Evolutionary conservation across 2,888 invertebrate genomes (phyloP), one percentile per base, ranked within the genome.

Genomic region (Hypena proboscidalis): DNA sequence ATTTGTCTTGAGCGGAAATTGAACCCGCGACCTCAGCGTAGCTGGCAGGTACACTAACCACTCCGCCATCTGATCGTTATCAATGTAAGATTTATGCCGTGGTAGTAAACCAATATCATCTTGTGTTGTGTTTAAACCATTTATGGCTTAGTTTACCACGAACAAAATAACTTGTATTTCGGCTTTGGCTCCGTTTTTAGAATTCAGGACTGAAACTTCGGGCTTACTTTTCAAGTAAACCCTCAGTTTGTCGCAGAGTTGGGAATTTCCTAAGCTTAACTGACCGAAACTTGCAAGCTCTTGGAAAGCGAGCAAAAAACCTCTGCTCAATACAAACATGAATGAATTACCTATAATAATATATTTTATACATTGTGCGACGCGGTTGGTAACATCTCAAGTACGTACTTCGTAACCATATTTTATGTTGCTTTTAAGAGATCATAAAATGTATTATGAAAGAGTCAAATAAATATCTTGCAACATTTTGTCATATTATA

Each of bases 281-380:
- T 57, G 47, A 39, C 46, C 46, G 30, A 57, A 46, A 54, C 54
- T 34, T 49, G 41, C 38, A 40, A 32, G 36, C 44, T 41, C 56
- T 39, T 9, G 21, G 41, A 11, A 13, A 46, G 34, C 13, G 11
- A 36, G 25, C 22, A 37, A 37, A 40, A 23, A n/a, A 52, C 25
- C 32, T 29, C 9, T 37, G 11, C 32, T 45, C 34, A 42, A 26
- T 43, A 33, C 32, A 41, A 30, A 37, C 23, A 49, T 38, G 23
- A 49, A 49, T 48, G 34, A 31, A 56, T 60, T 11, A n/a, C n/a
- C n/a, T n/a, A 29, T 38, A 15, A 7, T 44, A 44, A 40, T 22
- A 42, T 43, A 31, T 44, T 45, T 58, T 29, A 46, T 46, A 23
- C 36, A 45, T 45, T 23, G 29, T 32, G 29, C 13, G 22, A n/a